These are phyloP conservation scores for Archivesica marissinica DNA, from an alignment of 1,140 invertebrate genomes.

Conservation along the genomic window DNA sequence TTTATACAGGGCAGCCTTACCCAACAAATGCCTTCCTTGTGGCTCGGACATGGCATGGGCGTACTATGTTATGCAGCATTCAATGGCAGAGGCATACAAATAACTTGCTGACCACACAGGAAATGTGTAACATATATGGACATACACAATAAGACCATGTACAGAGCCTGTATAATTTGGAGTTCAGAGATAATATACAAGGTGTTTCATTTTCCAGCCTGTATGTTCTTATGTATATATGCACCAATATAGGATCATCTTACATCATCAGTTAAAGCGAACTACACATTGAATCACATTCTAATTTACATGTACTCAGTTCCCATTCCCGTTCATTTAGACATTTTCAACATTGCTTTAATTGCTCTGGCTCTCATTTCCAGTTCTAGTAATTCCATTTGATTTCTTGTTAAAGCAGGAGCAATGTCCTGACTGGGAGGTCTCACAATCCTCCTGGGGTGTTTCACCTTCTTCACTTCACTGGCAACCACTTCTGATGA, in stretches of 20 bases:
- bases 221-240: background rate
- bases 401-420: slow-evolving; percentile 76
- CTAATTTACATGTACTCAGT: background rate
- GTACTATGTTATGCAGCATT: too few species aligned
- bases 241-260: background rate
- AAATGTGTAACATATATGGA: too few species aligned
- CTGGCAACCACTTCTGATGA: background rate
- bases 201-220: background rate
- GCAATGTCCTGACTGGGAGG: slow-evolving; percentile 40
- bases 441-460: slow-evolving; percentile 20
- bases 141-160: too few species aligned
- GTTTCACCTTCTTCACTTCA: slow-evolving; percentile 8
- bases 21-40: too few species aligned
- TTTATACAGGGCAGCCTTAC: too few species aligned
- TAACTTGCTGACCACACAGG: too few species aligned
- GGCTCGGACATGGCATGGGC: too few species aligned
- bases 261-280: background rate
- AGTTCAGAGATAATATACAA: too few species aligned
- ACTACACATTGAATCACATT: background rate
- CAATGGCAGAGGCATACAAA: too few species aligned
- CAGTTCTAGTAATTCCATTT: slow-evolving; percentile 85
- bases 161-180: too few species aligned
- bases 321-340: slow-evolving; percentile 8
- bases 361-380: slow-evolving; percentile 85
- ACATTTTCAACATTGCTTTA: slow-evolving; percentile 84